phyloP scores from a whole-genome alignment of 2,797 vertebrate species.

The Salmo trutta region DNA sequence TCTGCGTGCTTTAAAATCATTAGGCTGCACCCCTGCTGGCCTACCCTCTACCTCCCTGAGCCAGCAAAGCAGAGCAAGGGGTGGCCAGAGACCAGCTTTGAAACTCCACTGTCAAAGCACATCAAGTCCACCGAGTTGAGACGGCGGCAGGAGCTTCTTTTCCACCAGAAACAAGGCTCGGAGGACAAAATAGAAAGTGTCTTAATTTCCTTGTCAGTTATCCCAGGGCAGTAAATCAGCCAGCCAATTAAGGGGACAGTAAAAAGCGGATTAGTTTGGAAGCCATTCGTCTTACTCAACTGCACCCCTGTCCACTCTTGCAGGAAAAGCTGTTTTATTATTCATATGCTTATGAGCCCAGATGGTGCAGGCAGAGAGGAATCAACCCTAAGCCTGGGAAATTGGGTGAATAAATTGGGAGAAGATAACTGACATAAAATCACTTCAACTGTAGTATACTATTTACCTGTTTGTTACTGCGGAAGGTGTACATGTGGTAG shows the following conservation, averaged over 20 bases:
- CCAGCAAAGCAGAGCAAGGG: slow-evolving; percentile 23
- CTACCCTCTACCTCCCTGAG: slow-evolving; percentile 19
- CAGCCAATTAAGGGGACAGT: slow-evolving; percentile 70
- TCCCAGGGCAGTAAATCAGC: slow-evolving; percentile 63
- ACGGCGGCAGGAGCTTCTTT: not conserved
- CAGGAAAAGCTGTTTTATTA: slow-evolving; percentile 60
- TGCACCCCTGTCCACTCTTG: slow-evolving; percentile 29
- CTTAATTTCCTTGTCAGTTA: slow-evolving; percentile 39
- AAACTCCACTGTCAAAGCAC: slow-evolving; percentile 35
- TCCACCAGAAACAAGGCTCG: not conserved
- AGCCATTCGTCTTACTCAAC: slow-evolving; percentile 60
- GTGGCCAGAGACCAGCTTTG: slow-evolving; percentile 13
- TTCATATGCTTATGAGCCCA: slow-evolving; percentile 52
- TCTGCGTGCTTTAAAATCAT: slow-evolving; percentile 64
- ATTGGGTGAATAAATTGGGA: not conserved
- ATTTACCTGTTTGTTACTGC: slow-evolving; percentile 83
- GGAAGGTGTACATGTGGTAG: slow-evolving; percentile 95
- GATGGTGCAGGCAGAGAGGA: not conserved
- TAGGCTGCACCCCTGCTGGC: slow-evolving; percentile 57
- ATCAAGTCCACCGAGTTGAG: slow-evolving; percentile 33
- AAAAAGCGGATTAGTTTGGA: slow-evolving; percentile 70
- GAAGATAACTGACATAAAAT: not conserved
- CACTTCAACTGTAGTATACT: not conserved
- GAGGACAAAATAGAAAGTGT: slow-evolving; percentile 7
- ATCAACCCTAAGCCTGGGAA: not conserved